Base-by-base conservation (phyloP, 2,113 vertebrate species). In the Siniperca chuatsi region DNA sequence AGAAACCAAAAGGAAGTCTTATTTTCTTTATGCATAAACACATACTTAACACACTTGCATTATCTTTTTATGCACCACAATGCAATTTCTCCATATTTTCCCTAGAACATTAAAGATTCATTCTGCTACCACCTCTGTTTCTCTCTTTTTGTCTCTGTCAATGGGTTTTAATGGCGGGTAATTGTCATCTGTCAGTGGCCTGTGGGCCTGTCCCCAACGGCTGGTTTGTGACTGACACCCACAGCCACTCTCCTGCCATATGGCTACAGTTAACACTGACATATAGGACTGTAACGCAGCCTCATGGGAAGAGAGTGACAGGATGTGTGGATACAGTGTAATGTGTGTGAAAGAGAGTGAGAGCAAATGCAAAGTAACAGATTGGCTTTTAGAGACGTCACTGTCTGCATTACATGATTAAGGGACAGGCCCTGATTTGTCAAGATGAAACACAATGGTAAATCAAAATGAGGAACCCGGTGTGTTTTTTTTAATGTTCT, bases 181-280 rank as follows among this genome's bases (percentile, higher is more conserved):
- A 93, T 92, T 87, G 90, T 90, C 94, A 89, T 92, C 91, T 90
- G 91, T 92, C 91, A 88, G 54, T 81, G 52, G 73, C 72, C 91
- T 4, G 60, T 78, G 88, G 88, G 84, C 83, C 85, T 35, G 90
- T 92, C 88, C 92, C 91, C 85, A 87, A 52, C 25, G 87, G 90
- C 83, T 83, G 72, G 5, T 75, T 42, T 78, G 78, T 81, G 88
- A 93, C 89, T 85, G 83, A 91, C 75, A 91, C 74, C 79, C 90
- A 89, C 82, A 80, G 88, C 90, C 76, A 75, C 62, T 57, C 72
- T 72, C 74, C 40, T 79, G 66, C 89, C 88, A 85, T 93, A 90
- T 92, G 86, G 81, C 81, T 58, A 25, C 87, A 86, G 90, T 92
- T 83, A 84, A 55, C 79, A 42, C 66, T 69, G 77, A 81, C 87